A percentile compares a stretch with the other conserved stretches of the same genome.
phyloP scores from a whole-genome alignment of 1,140 invertebrate genomes.

The Tribolium madens region DNA sequence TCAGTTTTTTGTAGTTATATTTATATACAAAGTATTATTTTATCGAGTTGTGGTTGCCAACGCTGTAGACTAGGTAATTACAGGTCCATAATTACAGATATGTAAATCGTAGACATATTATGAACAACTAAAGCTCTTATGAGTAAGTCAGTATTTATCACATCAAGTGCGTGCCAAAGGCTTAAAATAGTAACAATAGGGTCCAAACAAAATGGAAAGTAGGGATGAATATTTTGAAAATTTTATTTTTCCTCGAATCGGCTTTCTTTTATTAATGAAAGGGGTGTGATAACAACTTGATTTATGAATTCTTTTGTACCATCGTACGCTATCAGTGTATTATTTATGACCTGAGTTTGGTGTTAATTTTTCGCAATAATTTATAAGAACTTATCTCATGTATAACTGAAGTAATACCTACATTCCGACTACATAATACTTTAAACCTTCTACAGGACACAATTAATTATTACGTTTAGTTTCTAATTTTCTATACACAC shows the following conservation, averaged over 20 bases:
- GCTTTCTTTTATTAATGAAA: constrained; percentile 9
- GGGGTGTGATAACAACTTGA: not conserved
- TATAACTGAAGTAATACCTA: not conserved
- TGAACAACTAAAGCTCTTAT: not conserved
- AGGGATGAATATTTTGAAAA: not conserved
- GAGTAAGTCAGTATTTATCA: not conserved
- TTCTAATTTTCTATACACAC: not conserved
- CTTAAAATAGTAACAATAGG: not conserved
- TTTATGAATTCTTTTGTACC: constrained; percentile 15
- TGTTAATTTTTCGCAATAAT: constrained; percentile 5
- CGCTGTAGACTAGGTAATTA: not conserved
- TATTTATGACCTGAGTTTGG: not conserved
- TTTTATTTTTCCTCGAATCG: not conserved
- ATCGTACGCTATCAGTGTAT: constrained; percentile 1
- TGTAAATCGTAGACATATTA: constrained; percentile 6
- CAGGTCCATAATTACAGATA: not conserved
- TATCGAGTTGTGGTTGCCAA: not conserved
- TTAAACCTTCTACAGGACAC: not conserved
- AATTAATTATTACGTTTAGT: not conserved
- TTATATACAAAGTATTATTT: not conserved
- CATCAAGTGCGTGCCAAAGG: not conserved
- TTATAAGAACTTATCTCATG: constrained; percentile 4
- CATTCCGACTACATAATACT: not conserved
- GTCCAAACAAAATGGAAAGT: not conserved
- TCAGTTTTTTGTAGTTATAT: not conserved